Base-by-base conservation (phyloP, 1,140 invertebrate genomes). In the Papilio polyxenes region DNA sequence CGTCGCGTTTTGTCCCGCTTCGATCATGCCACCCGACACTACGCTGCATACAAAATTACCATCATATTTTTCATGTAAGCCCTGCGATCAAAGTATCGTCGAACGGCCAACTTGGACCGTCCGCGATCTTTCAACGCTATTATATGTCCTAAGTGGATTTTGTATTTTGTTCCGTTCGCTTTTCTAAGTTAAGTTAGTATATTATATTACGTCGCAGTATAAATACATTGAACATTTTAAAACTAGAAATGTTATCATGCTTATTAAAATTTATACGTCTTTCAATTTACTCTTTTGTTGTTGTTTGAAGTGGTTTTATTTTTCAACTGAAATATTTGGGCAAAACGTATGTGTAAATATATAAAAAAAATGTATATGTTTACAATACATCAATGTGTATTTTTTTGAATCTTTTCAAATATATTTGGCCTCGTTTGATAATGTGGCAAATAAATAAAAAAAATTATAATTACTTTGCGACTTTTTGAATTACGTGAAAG, bases 61-160 rank as follows among this genome's bases (percentile, higher is more conserved):
- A 85, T 82, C 89, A 93, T 92, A 91, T 92, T 92, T 91, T 93
- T 91, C 89, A 90, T 84, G 84, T 90, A 92, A 92, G 90, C 89
- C 86, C 87, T 78, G 76, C 86, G 87, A 90, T 91, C 88, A 92
- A 91, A 91, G 89, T 90, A 91, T 88, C 85, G 86, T 86, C 86
- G 87, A 88, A 82, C 85, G 87, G 79, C 82, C 81, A 78, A 88
- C 48, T 83, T 79, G 78, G 82, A 53, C 76, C 69, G 81, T 82
- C 76, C 59, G 76, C 56, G 75, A 82, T 82, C 75, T 84, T 82
- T 80, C 69, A 53, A 80, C 59, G 74, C 75, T 82, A 75, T 80
- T 82, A 31, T 80, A 44, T 81, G 56, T 79, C 79, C 48, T 74
- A 75, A 31, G 75, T 59, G 69, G 59, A 82, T 78, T 80, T 53